phyloP scores from a whole-genome alignment of 1,140 invertebrate species.

The Gryon sp. region DNA sequence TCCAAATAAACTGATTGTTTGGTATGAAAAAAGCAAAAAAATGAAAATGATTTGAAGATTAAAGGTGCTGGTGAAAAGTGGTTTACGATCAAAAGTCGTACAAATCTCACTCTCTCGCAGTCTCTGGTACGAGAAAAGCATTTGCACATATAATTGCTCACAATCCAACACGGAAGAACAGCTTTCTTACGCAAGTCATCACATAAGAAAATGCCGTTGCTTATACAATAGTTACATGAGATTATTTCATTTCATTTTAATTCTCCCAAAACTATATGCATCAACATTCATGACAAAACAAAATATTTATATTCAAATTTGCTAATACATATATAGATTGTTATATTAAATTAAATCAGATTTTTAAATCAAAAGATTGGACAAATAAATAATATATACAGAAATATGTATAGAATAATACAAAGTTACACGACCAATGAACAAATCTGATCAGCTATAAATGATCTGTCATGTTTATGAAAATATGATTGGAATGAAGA shows the following conservation, averaged over 20 bases:
- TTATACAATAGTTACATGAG: constrained; percentile 66
- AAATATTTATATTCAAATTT: no score
- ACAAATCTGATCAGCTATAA: no score
- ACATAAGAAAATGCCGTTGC: constrained; percentile 63
- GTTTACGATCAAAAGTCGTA: constrained; percentile 37
- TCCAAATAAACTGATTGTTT: no score
- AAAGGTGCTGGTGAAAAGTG: constrained; percentile 3
- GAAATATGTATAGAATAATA: no score
- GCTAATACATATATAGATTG: no score
- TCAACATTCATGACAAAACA: no score
- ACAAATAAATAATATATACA: no score
- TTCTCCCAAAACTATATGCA: no score
- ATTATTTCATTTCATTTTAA: constrained; percentile 56
- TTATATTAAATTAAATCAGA: no score
- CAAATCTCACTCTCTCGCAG: constrained; percentile 36
- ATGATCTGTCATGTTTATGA: no score
- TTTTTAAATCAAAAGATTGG: no score
- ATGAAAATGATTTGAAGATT: constrained; percentile 17
- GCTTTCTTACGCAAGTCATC: constrained; percentile 64
- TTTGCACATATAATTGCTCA: constrained; percentile 57
- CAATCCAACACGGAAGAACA: constrained; percentile 66
- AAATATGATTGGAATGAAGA: constrained; percentile 3
- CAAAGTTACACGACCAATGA: no score
- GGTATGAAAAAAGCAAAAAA: constrained; percentile 9
- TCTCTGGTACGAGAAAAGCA: constrained; percentile 39